These are phyloP conservation scores for Palloptera scutellata DNA, from an alignment of 2,888 invertebrate species.

Conservation along the genomic window DNA sequence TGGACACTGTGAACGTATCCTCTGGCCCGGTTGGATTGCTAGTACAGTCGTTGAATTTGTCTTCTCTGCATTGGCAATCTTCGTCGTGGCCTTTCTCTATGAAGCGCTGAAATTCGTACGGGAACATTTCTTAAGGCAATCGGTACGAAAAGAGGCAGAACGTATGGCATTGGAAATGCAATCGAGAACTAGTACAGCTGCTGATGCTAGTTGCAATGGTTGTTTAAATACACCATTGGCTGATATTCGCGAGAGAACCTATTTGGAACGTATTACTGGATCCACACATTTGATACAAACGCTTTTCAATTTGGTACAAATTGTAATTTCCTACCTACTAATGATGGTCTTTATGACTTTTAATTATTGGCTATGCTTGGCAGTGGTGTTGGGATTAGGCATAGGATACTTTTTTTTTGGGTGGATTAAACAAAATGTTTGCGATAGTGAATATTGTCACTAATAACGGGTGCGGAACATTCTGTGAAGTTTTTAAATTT, in stretches of 20 bases:
- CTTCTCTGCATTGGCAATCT: conserved; percentile 87
- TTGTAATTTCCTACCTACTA: conserved; percentile 58
- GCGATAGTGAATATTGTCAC: conserved; percentile 58
- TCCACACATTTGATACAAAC: conserved; percentile 55
- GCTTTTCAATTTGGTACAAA: conserved; percentile 55
- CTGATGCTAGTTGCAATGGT: conserved; percentile 31
- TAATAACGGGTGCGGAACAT: conserved; percentile 33
- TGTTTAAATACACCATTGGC: conserved; percentile 48
- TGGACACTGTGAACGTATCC: conserved; percentile 77
- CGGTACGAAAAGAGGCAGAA: conserved; percentile 45
- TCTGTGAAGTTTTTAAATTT: background rate
- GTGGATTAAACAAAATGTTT: conserved; percentile 54
- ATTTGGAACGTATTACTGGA: conserved; percentile 48
- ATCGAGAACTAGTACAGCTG: conserved; percentile 35
- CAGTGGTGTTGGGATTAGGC: conserved; percentile 58
- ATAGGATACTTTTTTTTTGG: conserved; percentile 62
- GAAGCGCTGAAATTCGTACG: conserved; percentile 91
- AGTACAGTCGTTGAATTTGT: conserved; percentile 78
- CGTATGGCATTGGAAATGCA: conserved; percentile 45
- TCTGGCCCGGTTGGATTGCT: conserved; percentile 83
- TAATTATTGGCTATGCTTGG: conserved; percentile 62
- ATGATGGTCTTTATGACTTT: conserved; percentile 63
- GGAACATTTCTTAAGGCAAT: conserved; percentile 58
- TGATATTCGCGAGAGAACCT: conserved; percentile 43
- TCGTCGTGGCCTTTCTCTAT: conserved; percentile 89